Percentiles rank a stretch among this genome's conserved stretches.
Conservation (phyloP, 2,113 vertebrate genomes). For the Mustela lutreola region DNA sequence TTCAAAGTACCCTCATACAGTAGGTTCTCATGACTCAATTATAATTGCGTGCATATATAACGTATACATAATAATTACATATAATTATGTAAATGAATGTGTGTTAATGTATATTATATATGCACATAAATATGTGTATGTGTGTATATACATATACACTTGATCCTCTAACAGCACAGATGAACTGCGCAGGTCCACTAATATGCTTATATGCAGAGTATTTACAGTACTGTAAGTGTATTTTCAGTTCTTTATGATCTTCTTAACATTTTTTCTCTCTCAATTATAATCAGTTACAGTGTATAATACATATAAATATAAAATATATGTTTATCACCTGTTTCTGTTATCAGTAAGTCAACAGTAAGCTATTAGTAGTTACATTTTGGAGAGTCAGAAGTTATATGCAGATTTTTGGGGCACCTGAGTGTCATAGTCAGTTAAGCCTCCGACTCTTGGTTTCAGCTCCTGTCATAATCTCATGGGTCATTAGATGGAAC, state of each 20-base stretch:
- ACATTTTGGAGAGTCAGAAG: not conserved
- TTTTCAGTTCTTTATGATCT: not conserved
- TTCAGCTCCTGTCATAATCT: not conserved
- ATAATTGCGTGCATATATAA: not conserved
- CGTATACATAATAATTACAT: not conserved
- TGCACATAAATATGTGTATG: not conserved
- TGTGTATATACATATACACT: not conserved
- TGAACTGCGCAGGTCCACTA: not conserved
- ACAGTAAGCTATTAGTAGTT: not conserved
- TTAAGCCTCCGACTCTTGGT: not conserved
- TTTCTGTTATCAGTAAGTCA: not conserved
- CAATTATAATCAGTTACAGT: not conserved
- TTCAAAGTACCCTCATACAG: constrained; percentile 22
- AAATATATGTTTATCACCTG: not conserved
- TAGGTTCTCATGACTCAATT: constrained; percentile 18
- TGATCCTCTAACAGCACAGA: not conserved
- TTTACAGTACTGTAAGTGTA: not conserved
- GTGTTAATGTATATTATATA: not conserved
- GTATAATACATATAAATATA: not conserved
- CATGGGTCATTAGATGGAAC: not conserved
- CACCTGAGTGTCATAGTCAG: not conserved
- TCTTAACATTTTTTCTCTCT: not conserved
- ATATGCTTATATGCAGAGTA: not conserved
- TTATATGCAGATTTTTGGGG: not conserved
- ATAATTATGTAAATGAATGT: not conserved